Percentiles rank a stretch among this genome's conserved stretches.
Conservation (phyloP, 2,888 invertebrate genomes). For the Merodon equestris region DNA sequence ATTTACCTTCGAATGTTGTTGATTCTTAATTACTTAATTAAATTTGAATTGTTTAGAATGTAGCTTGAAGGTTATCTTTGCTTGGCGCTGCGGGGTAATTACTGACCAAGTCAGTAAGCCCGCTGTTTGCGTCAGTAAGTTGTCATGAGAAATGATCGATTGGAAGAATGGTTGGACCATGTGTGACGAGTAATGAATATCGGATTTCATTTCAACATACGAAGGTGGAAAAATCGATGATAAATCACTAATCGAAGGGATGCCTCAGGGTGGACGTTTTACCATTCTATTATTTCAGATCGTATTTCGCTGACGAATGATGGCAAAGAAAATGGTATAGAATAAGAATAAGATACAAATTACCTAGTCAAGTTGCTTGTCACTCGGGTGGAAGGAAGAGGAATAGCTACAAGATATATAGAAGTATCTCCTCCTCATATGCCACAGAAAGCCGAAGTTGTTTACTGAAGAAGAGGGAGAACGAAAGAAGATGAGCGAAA, state of each 20-base stretch:
- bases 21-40: constrained; percentile 61
- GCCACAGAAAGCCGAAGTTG: constrained; percentile 39
- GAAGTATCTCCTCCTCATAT: constrained; percentile 43
- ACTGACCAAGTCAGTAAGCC: constrained; percentile 7
- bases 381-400: constrained; percentile 40
- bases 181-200: no score
- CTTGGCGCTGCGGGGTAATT: constrained; percentile 29
- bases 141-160: constrained; percentile 29
- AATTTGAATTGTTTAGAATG: constrained; percentile 48
- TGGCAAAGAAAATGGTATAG: not conserved
- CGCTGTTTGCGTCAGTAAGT: constrained; percentile 23
- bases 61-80: constrained; percentile 1
- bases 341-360: constrained; percentile 55
- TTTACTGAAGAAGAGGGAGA: constrained; percentile 29
- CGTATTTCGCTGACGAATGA: constrained; percentile 31
- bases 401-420: constrained; percentile 29
- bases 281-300: constrained; percentile 41
- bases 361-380: constrained; percentile 57
- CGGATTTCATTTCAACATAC: constrained; percentile 39
- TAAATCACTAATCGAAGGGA: constrained; percentile 62
- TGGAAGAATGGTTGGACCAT: constrained; percentile 31
- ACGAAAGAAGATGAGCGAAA: no score
- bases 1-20: constrained; percentile 4
- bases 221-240: no score
- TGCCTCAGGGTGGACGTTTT: constrained; percentile 58